Base-by-base conservation (phyloP, 2,113 vertebrate genomes). In the Eulacestoma nigropectus region DNA sequence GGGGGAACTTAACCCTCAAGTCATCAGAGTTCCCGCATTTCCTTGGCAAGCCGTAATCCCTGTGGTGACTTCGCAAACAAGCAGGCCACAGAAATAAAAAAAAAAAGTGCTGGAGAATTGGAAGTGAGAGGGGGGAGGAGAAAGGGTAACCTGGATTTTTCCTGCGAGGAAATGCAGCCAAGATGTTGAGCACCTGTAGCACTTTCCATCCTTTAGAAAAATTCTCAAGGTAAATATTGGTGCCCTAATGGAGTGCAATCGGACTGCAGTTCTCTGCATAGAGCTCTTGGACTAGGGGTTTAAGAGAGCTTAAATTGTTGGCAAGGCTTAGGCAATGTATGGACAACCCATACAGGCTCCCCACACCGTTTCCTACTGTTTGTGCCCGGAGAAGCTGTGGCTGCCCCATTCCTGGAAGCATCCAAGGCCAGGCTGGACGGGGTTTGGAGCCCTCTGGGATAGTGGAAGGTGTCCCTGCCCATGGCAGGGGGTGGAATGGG, bases 1-100 rank as follows among this genome's bases (percentile, higher is more conserved):
- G 70, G 70, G 33, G 26, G 46, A 30, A 18, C 17, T 25, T 56
- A 32, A 77, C 63, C 65, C 60, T 77, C 20, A 39, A 65, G 65
- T 46, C 78, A 18, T 68, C 41, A 57, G 30, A 63, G 39, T 5
- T 50, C 39, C 39, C 14, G 16, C 16, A 6, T 69, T 84, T 50
- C 83, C 93, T 87, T 50, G 56, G 68, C 1, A 2, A 87, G 49
- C 69, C 72, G 18, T 30, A 3, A 94, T 95, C 91, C 57, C 72
- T 46, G 52, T 3, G 46, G 74, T 93, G 95, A 91, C 86, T 87
- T 90, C 82, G 78, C 79, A 97, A 95, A 89, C 25, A 57, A 56
- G 46, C 56, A 80, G 76, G 85, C 33, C 89, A 35, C 37, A 89
- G 62, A 64, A 72, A 39, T 50, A 62, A 57, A 83, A 65, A 46